phyloP scores from a whole-genome alignment of 2,113 vertebrate species.

The Equus quagga region DNA sequence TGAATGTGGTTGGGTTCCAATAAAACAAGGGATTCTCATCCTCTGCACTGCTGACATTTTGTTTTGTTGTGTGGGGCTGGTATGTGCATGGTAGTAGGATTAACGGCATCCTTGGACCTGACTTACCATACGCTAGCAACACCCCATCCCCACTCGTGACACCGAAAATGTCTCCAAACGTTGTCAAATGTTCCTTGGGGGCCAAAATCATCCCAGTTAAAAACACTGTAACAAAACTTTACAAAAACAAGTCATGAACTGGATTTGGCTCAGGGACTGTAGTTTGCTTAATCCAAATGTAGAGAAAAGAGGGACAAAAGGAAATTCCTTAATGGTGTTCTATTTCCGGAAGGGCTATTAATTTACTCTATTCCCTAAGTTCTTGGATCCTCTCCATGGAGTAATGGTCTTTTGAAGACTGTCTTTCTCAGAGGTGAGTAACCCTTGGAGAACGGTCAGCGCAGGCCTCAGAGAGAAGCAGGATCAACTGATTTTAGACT shows the following conservation, averaged over 20 bases:
- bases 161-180: neutral
- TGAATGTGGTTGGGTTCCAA: fast-evolving
- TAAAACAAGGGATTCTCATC: neutral
- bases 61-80: fast-evolving
- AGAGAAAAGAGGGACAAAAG: neutral
- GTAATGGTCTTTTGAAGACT: neutral
- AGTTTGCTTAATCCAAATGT: neutral
- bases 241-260: neutral
- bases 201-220: neutral
- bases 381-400: neutral
- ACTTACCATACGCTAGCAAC: no score
- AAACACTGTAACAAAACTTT: neutral
- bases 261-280: neutral
- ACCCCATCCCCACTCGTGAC: fast-evolving
- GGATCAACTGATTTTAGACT: neutral
- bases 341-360: neutral
- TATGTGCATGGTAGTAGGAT: neutral
- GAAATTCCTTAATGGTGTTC: no score
- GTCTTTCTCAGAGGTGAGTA: neutral
- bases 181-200: neutral
- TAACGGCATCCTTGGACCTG: no score
- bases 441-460: neutral
- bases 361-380: neutral
- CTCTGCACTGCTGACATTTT: neutral
- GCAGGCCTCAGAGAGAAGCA: neutral